Percentiles rank a stretch among this genome's conserved stretches.
Evolutionary conservation across 2,113 vertebrate species (phyloP).

Genomic region (Ramphastos sulfuratus): DNA sequence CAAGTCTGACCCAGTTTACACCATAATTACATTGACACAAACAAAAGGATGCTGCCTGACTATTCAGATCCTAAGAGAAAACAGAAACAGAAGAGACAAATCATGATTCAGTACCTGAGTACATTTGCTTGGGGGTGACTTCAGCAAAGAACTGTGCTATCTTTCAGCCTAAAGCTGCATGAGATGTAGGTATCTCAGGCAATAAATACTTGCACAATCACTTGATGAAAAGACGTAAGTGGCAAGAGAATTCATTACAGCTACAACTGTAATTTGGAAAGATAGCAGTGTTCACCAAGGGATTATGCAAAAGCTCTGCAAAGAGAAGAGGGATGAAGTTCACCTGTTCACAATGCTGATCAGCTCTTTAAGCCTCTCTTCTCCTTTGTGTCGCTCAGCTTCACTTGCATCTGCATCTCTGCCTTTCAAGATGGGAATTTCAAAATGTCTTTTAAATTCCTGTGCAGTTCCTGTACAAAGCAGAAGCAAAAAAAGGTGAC

Average conservation of each 20-base stretch:
- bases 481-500: slow-evolving; percentile 9
- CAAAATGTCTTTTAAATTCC: slow-evolving; percentile 96
- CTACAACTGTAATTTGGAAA: background rate
- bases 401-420: slow-evolving; percentile 91
- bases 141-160: background rate
- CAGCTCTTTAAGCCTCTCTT: slow-evolving; percentile 92
- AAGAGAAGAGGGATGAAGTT: background rate
- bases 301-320: background rate
- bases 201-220: slow-evolving; percentile 7
- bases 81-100: background rate
- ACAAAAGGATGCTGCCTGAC: background rate
- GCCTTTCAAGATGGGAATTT: slow-evolving; percentile 93
- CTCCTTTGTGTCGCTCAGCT: slow-evolving; percentile 83
- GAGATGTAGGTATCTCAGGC: background rate
- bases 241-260: slow-evolving; percentile 11
- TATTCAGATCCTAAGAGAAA: background rate
- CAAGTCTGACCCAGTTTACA: background rate
- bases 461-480: slow-evolving; percentile 87
- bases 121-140: background rate
- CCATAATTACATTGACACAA: background rate
- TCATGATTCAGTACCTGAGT: background rate
- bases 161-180: background rate
- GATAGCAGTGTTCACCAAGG: background rate
- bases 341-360: slow-evolving; percentile 94
- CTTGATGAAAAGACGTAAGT: background rate